These are phyloP conservation scores for Copidosoma floridanum DNA, from an alignment of 1,140 invertebrate genomes.

Conservation along the genomic window DNA sequence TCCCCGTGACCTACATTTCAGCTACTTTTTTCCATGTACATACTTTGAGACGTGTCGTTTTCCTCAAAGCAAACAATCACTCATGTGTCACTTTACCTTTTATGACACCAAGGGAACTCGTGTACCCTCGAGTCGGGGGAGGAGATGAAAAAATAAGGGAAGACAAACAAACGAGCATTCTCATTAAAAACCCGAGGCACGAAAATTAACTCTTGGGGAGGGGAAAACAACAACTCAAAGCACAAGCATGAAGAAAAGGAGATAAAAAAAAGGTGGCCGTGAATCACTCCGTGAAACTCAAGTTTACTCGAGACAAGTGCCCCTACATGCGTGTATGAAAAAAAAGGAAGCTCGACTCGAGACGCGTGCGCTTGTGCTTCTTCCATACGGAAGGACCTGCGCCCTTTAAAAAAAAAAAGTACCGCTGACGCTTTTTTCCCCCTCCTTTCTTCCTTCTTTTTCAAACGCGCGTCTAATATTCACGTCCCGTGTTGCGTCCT, in stretches of 20 bases:
- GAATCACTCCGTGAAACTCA: neutral
- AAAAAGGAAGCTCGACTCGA: conserved; percentile 2
- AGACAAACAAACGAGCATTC: neutral
- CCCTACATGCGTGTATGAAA: neutral
- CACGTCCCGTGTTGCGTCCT: conserved; percentile 6
- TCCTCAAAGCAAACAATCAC: neutral
- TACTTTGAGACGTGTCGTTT: neutral
- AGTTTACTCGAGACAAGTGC: neutral
- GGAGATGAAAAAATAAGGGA: conserved; percentile 1
- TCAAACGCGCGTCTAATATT: neutral
- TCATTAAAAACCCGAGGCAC: neutral
- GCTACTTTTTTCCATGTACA: too few species aligned
- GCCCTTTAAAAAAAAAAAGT: neutral
- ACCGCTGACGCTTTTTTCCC: too few species aligned
- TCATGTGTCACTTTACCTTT: too few species aligned
- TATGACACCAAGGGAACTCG: too few species aligned
- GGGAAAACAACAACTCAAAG: neutral
- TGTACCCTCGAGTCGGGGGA: too few species aligned
- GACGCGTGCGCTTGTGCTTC: neutral
- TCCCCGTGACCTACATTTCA: too few species aligned
- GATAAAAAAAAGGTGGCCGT: neutral
- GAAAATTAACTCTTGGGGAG: conserved; percentile 7
- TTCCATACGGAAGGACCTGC: neutral
- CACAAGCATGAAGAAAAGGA: neutral
- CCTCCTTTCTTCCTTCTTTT: too few species aligned